A percentile compares a stretch with the other conserved stretches of the same genome.
Evolutionary conservation across 2,888 invertebrate genomes (phyloP).

Genomic region (Stegophylla sp.): DNA sequence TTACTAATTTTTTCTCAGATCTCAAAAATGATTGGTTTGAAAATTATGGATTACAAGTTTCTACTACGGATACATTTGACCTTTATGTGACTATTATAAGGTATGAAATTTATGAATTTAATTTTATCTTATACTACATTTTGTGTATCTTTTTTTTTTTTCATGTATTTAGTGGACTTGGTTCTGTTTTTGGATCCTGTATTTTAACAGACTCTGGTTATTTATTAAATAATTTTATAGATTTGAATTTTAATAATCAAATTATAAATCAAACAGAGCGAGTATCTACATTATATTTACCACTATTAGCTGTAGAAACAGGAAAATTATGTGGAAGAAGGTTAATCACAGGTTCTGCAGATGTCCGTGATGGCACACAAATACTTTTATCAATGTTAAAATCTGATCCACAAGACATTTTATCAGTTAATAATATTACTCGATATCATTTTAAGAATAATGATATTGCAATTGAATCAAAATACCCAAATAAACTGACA

Average conservation of each 20-base stretch:
- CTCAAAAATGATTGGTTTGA: slow-evolving; percentile 61
- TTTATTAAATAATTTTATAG: slow-evolving; percentile 66
- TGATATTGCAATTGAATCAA: slow-evolving; percentile 51
- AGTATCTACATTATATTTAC: slow-evolving; percentile 62
- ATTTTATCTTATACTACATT: slow-evolving; percentile 55
- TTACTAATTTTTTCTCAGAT: slow-evolving; percentile 61
- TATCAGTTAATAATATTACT: slow-evolving; percentile 67
- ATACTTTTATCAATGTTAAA: slow-evolving; percentile 67
- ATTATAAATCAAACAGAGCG: slow-evolving; percentile 37
- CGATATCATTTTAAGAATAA: slow-evolving; percentile 64
- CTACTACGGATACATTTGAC: slow-evolving; percentile 73
- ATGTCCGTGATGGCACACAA: slow-evolving; percentile 67
- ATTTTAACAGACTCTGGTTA: slow-evolving; percentile 68
- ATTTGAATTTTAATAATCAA: slow-evolving; percentile 59
- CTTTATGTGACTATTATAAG: slow-evolving; percentile 74
- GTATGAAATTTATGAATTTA: slow-evolving; percentile 66
- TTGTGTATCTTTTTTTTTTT: slow-evolving; percentile 48
- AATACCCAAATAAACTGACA: slow-evolving; percentile 46
- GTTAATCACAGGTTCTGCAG: slow-evolving; percentile 65
- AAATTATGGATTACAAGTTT: slow-evolving; percentile 69
- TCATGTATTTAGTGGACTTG: slow-evolving; percentile 67
- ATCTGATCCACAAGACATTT: slow-evolving; percentile 64
- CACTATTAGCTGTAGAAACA: slow-evolving; percentile 63
- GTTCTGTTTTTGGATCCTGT: slow-evolving; percentile 68
- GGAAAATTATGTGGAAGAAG: slow-evolving; percentile 67